Evolutionary conservation across 2,113 vertebrate genomes (phyloP).

Genomic region (Platichthys stellatus): DNA sequence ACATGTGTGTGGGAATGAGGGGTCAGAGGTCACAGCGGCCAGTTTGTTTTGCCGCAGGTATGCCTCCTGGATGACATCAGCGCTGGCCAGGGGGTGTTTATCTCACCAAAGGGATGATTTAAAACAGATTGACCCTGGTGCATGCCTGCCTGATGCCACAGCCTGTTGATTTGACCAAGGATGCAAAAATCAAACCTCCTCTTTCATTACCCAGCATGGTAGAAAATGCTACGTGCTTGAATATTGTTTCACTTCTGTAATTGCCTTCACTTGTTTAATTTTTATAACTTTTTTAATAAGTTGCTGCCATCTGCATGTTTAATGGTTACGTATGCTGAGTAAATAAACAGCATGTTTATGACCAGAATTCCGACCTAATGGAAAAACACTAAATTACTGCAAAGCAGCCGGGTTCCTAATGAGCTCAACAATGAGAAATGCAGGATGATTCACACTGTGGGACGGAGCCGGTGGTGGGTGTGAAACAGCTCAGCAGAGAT

Average conservation of each 20-base stretch:
- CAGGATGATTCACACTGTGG: background rate
- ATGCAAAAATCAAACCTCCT: too few species aligned
- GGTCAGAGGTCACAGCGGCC: conserved; percentile 52
- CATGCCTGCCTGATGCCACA: conserved; percentile 5
- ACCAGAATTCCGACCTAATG: background rate
- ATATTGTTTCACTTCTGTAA: too few species aligned
- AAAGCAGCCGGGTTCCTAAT: too few species aligned
- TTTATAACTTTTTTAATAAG: too few species aligned
- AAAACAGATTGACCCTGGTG: conserved; percentile 47
- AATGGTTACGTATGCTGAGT: background rate
- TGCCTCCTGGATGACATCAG: conserved; percentile 64
- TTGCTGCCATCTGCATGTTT: too few species aligned
- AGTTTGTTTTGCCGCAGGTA: conserved; percentile 51
- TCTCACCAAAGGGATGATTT: conserved; percentile 45
- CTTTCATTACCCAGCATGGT: too few species aligned
- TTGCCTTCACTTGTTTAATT: too few species aligned
- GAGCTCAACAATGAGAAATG: too few species aligned
- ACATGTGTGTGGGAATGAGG: conserved; percentile 37
- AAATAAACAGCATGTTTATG: background rate
- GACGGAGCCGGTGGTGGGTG: conserved; percentile 18
- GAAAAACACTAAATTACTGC: too few species aligned
- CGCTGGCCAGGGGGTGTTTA: background rate
- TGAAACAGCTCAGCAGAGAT: background rate
- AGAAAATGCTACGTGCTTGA: too few species aligned
- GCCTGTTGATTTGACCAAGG: too few species aligned